These are phyloP conservation scores for Tinea trinotella DNA, from an alignment of 2,888 invertebrate genomes.

Conservation along the genomic window DNA sequence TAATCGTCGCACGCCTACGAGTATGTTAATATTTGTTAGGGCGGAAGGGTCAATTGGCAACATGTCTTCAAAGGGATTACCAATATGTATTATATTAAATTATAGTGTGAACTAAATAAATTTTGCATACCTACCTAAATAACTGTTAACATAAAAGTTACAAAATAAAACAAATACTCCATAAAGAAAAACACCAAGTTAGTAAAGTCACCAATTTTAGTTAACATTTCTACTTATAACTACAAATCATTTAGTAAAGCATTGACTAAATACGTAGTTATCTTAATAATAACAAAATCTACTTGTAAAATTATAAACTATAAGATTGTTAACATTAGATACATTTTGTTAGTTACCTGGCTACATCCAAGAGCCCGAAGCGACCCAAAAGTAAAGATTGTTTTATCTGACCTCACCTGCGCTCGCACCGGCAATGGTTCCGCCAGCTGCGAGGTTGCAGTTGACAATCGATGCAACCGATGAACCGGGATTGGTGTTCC, in stretches of 20 bases:
- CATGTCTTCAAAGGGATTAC: background rate
- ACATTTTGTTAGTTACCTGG: constrained; percentile 14
- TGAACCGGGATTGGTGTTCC: constrained; percentile 25
- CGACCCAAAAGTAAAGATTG: constrained; percentile 6
- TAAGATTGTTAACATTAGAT: background rate
- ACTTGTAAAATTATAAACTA: background rate
- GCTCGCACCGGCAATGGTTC: constrained; percentile 53
- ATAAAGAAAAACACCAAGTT: background rate
- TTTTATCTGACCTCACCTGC: constrained; percentile 41
- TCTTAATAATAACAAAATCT: background rate
- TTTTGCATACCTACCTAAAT: too few species aligned
- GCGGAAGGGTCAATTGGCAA: background rate
- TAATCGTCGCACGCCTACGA: background rate
- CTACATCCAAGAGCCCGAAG: constrained; percentile 1
- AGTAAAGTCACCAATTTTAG: constrained; percentile 6
- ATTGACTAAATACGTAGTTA: background rate
- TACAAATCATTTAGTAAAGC: background rate
- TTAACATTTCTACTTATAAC: too few species aligned
- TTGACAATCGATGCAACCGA: constrained; percentile 47
- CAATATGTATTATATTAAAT: background rate
- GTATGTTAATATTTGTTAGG: background rate
- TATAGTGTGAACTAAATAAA: too few species aligned
- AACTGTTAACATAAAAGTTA: too few species aligned
- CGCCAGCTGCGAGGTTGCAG: constrained; percentile 52
- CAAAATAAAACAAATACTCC: too few species aligned